Base-by-base conservation (phyloP, 2,797 vertebrate species). In the Vultur gryphus region DNA sequence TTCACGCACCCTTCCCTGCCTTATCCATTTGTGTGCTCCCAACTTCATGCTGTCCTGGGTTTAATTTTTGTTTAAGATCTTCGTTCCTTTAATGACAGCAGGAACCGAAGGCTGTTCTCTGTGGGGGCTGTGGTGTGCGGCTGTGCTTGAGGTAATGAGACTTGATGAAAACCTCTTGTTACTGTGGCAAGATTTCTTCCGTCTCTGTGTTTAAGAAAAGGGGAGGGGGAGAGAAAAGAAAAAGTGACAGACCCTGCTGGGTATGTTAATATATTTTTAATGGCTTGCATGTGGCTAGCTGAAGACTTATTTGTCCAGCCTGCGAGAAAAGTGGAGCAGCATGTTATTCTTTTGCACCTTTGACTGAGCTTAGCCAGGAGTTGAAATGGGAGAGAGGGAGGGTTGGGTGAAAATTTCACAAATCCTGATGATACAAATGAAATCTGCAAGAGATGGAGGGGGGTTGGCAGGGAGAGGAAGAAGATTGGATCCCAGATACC, bases 41-140 rank as follows among this genome's bases (percentile, higher is more conserved):
- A 82, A 62, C 93, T 92, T 84, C 78, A 52, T 92, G 89, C 89
- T 93, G 91, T 89, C 95, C 87, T 76, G 89, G 83, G 78, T 93
- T 96, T 97, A 96, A 96, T 97, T 97, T 94, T 97, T 97, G 96
- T 97, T 97, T 97, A 96, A 97, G 95, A 96, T 97, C 93, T 95
- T 93, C 16, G 16, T 95, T 75, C 83, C 80, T 95, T 97, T 97
- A 96, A 95, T 96, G 95, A 96, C 95, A 96, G 96, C 78, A 0
- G 97, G 96, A 93, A 91, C 91, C 2, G 58, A 86, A 90, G 92
- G 89, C 93, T 94, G 83, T 83, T 94, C 94, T 95, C 96, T 91
- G 94, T 95, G 83, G 96, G 95, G 89, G 93, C 95, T 94, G 86
- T 90, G 94, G 95, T 95, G 85, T 2, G 3, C 3, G 92, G 93